Conservation (phyloP, 2,888 invertebrate genomes). For the Tetranychus piercei region DNA sequence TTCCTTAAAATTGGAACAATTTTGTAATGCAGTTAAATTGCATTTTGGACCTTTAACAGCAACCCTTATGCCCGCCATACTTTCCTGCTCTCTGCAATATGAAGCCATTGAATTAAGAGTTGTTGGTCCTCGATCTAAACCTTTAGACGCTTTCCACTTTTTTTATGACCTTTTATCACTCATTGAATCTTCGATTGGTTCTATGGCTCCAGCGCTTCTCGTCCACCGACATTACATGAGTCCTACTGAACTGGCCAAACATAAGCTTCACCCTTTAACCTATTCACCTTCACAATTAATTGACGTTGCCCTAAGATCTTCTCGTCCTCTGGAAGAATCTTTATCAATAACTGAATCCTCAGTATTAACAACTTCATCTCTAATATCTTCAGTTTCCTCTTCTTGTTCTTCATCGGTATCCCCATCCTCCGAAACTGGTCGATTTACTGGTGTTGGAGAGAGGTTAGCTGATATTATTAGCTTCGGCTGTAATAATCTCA, state of each 20-base stretch:
- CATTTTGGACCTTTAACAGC: slow-evolving; percentile 49
- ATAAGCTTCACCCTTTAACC: slow-evolving; percentile 28
- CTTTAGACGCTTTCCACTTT: slow-evolving; percentile 45
- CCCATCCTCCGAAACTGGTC: neutral
- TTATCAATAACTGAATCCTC: neutral
- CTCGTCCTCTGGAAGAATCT: neutral
- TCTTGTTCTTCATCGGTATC: neutral
- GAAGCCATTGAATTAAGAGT: slow-evolving; percentile 44
- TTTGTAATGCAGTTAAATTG: slow-evolving; percentile 44
- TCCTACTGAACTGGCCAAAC: slow-evolving; percentile 39
- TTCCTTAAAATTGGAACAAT: slow-evolving; percentile 45
- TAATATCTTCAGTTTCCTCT: neutral
- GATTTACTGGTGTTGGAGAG: slow-evolving; percentile 31
- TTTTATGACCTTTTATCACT: slow-evolving; percentile 47
- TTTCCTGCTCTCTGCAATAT: slow-evolving; percentile 10
- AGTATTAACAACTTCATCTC: neutral
- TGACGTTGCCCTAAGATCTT: neutral
- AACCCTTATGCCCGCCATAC: slow-evolving; percentile 42
- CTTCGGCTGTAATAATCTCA: slow-evolving; percentile 40
- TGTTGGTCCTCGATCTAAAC: slow-evolving; percentile 43
- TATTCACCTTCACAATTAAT: slow-evolving; percentile 21
- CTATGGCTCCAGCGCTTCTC: slow-evolving; percentile 48
- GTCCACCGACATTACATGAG: slow-evolving; percentile 48
- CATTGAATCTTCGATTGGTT: slow-evolving; percentile 43
- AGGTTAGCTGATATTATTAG: slow-evolving; percentile 42